These are phyloP conservation scores for Heliconius congener DNA, from an alignment of 1,140 invertebrate species.

Conservation along the genomic window DNA sequence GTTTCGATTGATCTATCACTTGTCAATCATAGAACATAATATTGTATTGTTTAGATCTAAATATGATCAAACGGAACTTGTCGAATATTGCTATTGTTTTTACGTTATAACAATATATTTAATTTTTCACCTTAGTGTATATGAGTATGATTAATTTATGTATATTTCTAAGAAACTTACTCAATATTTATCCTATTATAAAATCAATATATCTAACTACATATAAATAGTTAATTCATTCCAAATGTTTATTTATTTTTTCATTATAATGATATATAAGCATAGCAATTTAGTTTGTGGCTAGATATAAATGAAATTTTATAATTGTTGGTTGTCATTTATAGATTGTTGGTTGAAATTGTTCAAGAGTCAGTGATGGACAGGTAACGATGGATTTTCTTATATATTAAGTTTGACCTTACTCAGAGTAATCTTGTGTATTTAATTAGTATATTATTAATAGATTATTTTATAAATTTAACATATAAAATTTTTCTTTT, in stretches of 20 bases:
- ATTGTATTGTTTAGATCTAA: neutral
- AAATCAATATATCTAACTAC: no score
- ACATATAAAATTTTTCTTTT: neutral
- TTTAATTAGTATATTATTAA: no score
- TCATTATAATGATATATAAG: neutral
- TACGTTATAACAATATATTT: neutral
- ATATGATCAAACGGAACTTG: constrained; percentile 32
- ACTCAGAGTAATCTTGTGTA: neutral
- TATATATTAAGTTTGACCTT: neutral
- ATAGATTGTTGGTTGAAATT: neutral
- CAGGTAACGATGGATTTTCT: neutral
- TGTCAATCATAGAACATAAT: neutral
- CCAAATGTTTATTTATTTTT: neutral
- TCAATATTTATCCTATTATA: no score
- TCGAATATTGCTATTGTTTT: neutral
- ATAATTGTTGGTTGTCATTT: neutral
- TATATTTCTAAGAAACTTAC: no score
- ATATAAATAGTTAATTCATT: neutral
- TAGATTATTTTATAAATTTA: neutral
- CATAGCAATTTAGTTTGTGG: neutral
- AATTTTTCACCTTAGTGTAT: neutral
- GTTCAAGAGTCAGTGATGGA: neutral
- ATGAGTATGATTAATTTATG: no score
- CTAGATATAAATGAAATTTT: neutral
- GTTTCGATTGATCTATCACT: constrained; percentile 31